Evolutionary conservation across 2,113 vertebrate species (phyloP).

Genomic region (Xyliphius kryptos): DNA sequence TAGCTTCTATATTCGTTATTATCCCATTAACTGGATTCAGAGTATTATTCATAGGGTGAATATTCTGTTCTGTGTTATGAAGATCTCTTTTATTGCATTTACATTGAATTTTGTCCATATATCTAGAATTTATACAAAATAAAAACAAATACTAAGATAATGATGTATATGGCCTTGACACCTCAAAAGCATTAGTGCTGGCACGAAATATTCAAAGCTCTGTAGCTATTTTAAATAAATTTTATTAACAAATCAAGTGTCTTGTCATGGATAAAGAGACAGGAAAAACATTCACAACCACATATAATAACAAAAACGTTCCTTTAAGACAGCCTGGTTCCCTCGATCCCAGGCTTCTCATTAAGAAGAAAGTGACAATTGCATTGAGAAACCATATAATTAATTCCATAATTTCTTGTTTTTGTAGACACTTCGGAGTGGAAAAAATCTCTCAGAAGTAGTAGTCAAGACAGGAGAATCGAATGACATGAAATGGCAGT

Average conservation of each 20-base stretch:
- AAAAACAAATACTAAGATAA: background rate
- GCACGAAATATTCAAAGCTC: background rate
- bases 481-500: too few species aligned
- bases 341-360: background rate
- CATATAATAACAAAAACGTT: background rate
- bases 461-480: too few species aligned
- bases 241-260: background rate
- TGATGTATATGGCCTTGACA: background rate
- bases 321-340: too few species aligned
- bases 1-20: conserved; percentile 2
- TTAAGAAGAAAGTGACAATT: background rate
- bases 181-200: background rate
- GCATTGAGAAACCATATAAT: background rate
- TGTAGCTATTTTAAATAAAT: background rate
- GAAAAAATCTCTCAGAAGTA: too few species aligned
- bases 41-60: background rate
- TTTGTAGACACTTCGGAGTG: too few species aligned
- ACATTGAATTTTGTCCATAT: background rate
- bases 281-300: background rate
- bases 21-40: background rate
- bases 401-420: too few species aligned
- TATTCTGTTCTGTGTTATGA: background rate
- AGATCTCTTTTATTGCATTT: background rate
- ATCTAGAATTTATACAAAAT: background rate
- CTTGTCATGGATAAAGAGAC: background rate